phyloP scores from a whole-genome alignment of 1,140 invertebrate species.

The Leptopilina boulardi region DNA sequence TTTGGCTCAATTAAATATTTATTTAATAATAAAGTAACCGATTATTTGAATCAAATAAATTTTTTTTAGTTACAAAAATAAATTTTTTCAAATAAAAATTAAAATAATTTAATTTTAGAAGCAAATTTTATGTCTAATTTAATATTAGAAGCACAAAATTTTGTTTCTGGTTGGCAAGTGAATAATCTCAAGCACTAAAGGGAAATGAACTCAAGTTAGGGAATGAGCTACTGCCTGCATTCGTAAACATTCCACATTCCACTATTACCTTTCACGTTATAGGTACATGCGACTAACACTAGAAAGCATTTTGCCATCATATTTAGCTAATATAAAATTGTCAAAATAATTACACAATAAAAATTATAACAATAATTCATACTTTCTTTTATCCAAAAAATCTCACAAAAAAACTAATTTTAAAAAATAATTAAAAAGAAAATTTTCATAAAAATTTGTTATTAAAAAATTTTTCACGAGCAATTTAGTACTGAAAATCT shows the following conservation, averaged over 20 bases:
- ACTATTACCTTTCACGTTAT: constrained; percentile 60
- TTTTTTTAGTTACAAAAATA: no score
- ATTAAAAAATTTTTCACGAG: no score
- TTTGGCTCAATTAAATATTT: no score
- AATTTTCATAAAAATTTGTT: no score
- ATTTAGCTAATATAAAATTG: neutral
- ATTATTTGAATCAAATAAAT: no score
- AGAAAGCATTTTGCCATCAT: neutral
- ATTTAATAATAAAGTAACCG: no score
- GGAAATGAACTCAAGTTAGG: constrained; percentile 52
- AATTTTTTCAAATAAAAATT: no score
- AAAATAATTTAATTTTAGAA: no score
- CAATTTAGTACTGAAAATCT: no score
- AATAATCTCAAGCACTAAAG: constrained; percentile 25
- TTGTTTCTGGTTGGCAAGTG: neutral
- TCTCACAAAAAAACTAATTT: no score
- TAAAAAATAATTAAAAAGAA: no score
- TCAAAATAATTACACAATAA: neutral
- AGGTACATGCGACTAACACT: neutral
- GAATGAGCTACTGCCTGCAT: constrained; percentile 55
- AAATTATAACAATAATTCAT: neutral
- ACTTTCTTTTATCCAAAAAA: neutral
- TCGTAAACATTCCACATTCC: constrained; percentile 65
- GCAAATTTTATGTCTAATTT: no score
- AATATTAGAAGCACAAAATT: neutral